Conservation (phyloP, 2,888 invertebrate genomes). For the Ceriagrion tenellum region DNA sequence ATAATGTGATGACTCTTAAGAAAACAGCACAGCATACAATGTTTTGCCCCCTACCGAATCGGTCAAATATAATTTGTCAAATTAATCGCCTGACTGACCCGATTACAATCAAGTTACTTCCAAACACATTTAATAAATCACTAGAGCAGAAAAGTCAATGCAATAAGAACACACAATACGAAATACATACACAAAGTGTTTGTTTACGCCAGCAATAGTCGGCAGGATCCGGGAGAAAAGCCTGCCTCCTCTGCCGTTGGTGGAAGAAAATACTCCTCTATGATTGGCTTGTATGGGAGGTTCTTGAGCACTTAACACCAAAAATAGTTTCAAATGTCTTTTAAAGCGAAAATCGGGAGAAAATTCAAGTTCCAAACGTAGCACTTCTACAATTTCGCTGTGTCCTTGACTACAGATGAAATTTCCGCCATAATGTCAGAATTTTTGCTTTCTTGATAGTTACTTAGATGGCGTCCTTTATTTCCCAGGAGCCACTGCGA, state of each 20-base stretch:
- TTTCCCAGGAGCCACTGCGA: slow-evolving; percentile 72
- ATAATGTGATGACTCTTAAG: slow-evolving; percentile 9
- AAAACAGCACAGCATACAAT: slow-evolving; percentile 45
- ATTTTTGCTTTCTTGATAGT: slow-evolving; percentile 71
- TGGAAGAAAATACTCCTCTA: slow-evolving; percentile 70
- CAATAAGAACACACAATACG: slow-evolving; percentile 13
- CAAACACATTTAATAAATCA: background rate
- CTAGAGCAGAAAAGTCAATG: background rate
- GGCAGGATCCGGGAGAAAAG: slow-evolving; percentile 70
- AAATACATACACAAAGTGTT: slow-evolving; percentile 69
- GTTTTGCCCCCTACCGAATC: slow-evolving; percentile 67
- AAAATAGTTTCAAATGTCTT: slow-evolving; percentile 52
- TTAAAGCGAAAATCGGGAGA: slow-evolving; percentile 63
- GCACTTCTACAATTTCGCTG: slow-evolving; percentile 70
- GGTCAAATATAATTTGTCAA: slow-evolving; percentile 63
- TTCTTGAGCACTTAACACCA: slow-evolving; percentile 64
- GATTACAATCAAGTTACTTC: background rate
- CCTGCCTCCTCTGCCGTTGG: slow-evolving; percentile 71
- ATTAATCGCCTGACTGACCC: background rate
- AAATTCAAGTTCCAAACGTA: slow-evolving; percentile 68
- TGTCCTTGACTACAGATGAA: slow-evolving; percentile 71
- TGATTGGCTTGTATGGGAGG: slow-evolving; percentile 69
- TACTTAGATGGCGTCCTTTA: slow-evolving; percentile 72
- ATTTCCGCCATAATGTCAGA: slow-evolving; percentile 72
- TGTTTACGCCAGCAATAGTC: slow-evolving; percentile 72